A percentile compares a stretch with the other conserved stretches of the same genome.
phyloP scores from a whole-genome alignment of 53 echinoderm and acorn worm species.

The Echinometra lucunter region DNA sequence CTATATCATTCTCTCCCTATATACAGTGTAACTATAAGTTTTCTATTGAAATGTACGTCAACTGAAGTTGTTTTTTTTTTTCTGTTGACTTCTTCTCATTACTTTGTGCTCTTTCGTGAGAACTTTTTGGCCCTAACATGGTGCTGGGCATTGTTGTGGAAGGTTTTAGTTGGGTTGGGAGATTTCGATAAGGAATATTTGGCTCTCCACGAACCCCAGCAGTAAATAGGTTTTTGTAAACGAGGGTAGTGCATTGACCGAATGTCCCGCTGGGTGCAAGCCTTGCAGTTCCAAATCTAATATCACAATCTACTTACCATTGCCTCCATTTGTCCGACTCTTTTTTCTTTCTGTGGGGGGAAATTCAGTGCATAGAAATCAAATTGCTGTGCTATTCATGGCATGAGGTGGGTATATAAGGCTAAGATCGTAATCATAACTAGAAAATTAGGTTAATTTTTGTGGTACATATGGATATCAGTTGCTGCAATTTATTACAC shows the following conservation, averaged over 20 bases:
- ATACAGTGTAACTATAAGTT: constrained; percentile 1
- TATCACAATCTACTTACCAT: constrained; percentile 22
- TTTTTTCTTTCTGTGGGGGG: constrained; percentile 21
- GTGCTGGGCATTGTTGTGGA: constrained; percentile 25
- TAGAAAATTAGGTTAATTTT: constrained; percentile 7
- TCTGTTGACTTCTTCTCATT: not conserved
- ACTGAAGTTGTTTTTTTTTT: not conserved
- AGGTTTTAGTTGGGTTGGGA: constrained; percentile 14
- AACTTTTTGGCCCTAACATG: not conserved
- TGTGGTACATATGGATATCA: not conserved
- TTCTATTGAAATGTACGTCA: not conserved
- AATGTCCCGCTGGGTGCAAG: constrained; percentile 36
- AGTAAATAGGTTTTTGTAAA: constrained; percentile 41
- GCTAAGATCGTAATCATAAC: constrained; percentile 5
- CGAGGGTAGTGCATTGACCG: constrained; percentile 59
- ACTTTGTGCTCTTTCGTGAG: constrained; percentile 1
- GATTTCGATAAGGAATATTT: constrained; percentile 37
- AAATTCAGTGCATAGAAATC: not conserved
- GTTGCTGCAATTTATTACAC: not conserved
- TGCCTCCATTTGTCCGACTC: not conserved
- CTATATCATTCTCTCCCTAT: not conserved
- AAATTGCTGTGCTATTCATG: constrained; percentile 6
- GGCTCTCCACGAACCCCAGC: not conserved
- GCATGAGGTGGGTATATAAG: not conserved
- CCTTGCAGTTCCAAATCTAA: constrained; percentile 41